Evolutionary conservation across 2,797 vertebrate species (phyloP).

Genomic region (Chrysocyon brachyurus): DNA sequence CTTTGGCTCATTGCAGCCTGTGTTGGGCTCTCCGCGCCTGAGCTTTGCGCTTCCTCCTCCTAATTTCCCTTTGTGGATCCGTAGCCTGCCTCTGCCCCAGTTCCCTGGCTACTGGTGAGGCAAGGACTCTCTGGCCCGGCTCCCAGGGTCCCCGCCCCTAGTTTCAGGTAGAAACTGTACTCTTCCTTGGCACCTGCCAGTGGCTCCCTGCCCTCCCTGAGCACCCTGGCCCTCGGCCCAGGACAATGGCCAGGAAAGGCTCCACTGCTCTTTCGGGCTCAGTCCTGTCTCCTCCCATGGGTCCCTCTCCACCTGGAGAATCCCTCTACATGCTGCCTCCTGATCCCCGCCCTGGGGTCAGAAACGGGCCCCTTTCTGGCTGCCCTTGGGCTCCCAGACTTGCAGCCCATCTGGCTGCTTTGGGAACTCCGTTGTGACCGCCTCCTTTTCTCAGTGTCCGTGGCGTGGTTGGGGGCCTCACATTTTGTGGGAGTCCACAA

Average conservation of each 20-base stretch:
- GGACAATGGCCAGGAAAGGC: not conserved
- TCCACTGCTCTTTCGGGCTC: not conserved
- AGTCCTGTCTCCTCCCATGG: not conserved
- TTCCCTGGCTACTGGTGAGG: not conserved
- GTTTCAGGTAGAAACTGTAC: slow-evolving; percentile 49
- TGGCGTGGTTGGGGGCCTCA: rapidly evolving
- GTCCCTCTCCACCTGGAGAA: no score
- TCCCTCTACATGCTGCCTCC: not conserved
- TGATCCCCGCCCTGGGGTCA: not conserved
- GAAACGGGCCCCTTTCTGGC: not conserved
- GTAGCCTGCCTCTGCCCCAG: not conserved
- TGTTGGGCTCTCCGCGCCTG: not conserved
- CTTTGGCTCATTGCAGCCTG: not conserved
- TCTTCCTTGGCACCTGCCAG: not conserved
- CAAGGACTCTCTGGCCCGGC: not conserved
- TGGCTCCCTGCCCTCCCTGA: not conserved
- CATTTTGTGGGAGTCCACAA: not conserved
- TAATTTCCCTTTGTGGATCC: not conserved
- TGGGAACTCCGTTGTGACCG: rapidly evolving
- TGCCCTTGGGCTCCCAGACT: no score
- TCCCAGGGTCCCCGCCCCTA: not conserved
- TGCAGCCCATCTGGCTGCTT: not conserved
- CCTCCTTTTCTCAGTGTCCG: not conserved
- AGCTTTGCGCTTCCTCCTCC: not conserved
- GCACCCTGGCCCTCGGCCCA: not conserved